Evolutionary conservation across 2,888 invertebrate species (phyloP).

Genomic region (Brenthis ino): DNA sequence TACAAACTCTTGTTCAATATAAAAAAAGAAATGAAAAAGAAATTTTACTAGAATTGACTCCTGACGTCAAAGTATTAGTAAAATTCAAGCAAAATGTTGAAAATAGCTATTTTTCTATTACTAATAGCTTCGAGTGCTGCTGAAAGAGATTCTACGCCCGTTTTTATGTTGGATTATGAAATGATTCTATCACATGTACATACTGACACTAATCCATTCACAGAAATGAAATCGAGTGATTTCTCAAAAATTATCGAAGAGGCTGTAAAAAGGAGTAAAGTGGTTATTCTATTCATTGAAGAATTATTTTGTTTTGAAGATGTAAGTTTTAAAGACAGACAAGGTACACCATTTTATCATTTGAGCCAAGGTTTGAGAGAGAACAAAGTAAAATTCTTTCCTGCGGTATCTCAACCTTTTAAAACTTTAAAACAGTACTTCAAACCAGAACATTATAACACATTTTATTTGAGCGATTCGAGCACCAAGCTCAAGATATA

Average conservation of each 20-base stretch:
- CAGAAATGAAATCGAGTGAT: conserved; percentile 41
- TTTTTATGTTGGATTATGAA: conserved; percentile 57
- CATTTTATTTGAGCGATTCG: conserved; percentile 45
- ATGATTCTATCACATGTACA: conserved; percentile 43
- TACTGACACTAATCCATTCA: conserved; percentile 54
- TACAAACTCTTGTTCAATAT: conserved; percentile 33
- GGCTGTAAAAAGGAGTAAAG: conserved; percentile 45
- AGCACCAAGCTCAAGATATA: conserved; percentile 46
- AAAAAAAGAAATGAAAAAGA: conserved; percentile 38
- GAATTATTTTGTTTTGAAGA: conserved; percentile 60
- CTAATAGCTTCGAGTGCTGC: conserved; percentile 32
- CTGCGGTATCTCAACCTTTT: conserved; percentile 56
- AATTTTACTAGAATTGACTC: not conserved
- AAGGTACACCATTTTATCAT: conserved; percentile 54
- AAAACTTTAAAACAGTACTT: conserved; percentile 48
- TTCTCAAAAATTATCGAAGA: conserved; percentile 54
- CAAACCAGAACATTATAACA: conserved; percentile 45
- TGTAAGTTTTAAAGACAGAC: conserved; percentile 51
- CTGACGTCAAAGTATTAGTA: conserved; percentile 4
- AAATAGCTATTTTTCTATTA: conserved; percentile 23
- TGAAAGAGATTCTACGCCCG: conserved; percentile 50
- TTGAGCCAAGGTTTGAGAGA: conserved; percentile 47
- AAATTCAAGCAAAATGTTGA: conserved; percentile 26
- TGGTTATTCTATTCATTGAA: conserved; percentile 60
- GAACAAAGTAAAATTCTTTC: conserved; percentile 55